Evolutionary conservation across 2,888 invertebrate genomes (phyloP).

Genomic region (Cheilosia pagana): DNA sequence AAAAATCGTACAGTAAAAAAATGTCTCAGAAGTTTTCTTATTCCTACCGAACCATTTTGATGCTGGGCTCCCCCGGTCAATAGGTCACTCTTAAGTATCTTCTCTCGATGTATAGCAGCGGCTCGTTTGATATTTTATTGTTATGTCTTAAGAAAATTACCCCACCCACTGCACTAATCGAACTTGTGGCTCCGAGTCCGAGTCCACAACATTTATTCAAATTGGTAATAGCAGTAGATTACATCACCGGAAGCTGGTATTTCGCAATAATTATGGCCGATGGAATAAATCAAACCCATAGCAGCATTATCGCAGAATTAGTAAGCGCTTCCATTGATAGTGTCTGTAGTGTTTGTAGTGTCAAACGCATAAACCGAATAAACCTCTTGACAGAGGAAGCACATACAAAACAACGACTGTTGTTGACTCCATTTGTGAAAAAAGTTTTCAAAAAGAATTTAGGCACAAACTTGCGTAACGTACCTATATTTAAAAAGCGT

Average conservation of each 20-base stretch:
- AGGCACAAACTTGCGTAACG: not conserved
- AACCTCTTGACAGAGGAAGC: not conserved
- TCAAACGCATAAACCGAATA: not conserved
- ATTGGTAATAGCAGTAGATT: not conserved
- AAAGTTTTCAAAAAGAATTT: not conserved
- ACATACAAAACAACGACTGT: not conserved
- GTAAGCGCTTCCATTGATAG: slow-evolving; percentile 20
- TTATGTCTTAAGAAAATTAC: no score
- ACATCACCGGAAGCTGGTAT: slow-evolving; percentile 19
- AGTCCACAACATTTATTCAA: no score
- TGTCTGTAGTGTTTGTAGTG: not conserved
- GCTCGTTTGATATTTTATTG: no score
- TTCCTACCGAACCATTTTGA: no score
- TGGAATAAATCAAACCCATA: not conserved
- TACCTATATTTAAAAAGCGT: slow-evolving; percentile 1
- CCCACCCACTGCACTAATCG: no score
- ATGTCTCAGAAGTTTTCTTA: no score
- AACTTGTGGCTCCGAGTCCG: no score
- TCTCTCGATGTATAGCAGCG: no score
- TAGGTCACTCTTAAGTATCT: no score
- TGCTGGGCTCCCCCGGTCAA: no score
- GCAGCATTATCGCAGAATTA: slow-evolving; percentile 11
- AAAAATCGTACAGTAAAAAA: no score
- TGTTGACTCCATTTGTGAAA: slow-evolving; percentile 1
- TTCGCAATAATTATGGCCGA: slow-evolving; percentile 8